phyloP scores from a whole-genome alignment of 2,113 vertebrate genomes.

The Pachyramphus minor region DNA sequence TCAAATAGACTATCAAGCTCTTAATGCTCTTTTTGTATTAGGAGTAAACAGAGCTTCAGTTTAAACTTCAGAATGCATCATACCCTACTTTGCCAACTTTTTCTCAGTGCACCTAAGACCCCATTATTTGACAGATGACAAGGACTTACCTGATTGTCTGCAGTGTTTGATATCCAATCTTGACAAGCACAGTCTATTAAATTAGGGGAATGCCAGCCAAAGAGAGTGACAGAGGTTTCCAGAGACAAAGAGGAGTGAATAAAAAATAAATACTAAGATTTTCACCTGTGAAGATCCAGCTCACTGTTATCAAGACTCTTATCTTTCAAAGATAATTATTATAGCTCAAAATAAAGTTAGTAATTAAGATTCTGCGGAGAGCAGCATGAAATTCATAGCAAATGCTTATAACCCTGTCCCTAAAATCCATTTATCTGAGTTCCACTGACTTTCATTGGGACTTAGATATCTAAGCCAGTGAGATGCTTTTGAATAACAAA shows the following conservation, averaged over 20 bases:
- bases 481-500: slow-evolving; percentile 5
- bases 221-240: neutral
- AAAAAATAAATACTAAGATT: neutral
- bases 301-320: neutral
- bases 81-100: neutral
- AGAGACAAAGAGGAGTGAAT: neutral
- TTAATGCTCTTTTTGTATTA: slow-evolving; percentile 38
- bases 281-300: neutral
- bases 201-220: neutral
- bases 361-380: neutral
- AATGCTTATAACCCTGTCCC: neutral
- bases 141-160: slow-evolving; percentile 21
- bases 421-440: slow-evolving; percentile 38
- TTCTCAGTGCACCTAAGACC: neutral
- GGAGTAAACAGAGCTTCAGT: neutral
- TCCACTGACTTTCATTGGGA: neutral
- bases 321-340: neutral
- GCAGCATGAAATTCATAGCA: neutral
- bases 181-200: slow-evolving; percentile 47
- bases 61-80: neutral
- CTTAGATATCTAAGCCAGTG: neutral
- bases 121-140: slow-evolving; percentile 21
- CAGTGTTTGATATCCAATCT: slow-evolving; percentile 3
- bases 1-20: slow-evolving; percentile 35
- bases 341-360: neutral